Evolutionary conservation across 2,113 vertebrate genomes (phyloP).

Genomic region (Polyodon spathula): DNA sequence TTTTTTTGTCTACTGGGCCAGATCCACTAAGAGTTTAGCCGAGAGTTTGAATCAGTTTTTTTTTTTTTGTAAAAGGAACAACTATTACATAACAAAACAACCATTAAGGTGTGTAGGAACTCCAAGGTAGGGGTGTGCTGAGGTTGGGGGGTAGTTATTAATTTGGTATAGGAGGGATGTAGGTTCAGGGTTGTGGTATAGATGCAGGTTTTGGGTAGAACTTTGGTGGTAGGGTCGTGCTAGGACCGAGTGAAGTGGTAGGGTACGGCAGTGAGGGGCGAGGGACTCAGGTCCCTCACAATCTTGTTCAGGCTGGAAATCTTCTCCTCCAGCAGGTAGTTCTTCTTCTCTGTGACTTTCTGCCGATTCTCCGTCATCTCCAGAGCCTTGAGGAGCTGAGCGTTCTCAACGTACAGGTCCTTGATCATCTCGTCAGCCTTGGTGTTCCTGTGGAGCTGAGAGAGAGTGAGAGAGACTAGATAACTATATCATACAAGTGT

Average conservation of each 20-base stretch:
- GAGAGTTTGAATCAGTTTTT: no score
- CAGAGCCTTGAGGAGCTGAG: conserved; percentile 77
- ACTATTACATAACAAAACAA: no score
- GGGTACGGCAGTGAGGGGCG: conserved; percentile 35
- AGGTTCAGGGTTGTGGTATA: background rate
- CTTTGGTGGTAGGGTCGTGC: background rate
- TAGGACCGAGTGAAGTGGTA: conserved; percentile 50
- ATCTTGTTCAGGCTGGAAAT: conserved; percentile 86
- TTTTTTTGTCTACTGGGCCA: no score
- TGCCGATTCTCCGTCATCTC: conserved; percentile 76
- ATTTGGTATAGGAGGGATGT: background rate
- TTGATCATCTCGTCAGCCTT: conserved; percentile 74
- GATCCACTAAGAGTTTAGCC: no score
- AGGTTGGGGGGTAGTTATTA: no score
- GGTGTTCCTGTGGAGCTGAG: conserved; percentile 73
- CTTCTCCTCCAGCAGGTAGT: conserved; percentile 86
- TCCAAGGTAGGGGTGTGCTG: no score
- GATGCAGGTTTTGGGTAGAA: background rate
- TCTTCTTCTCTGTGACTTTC: conserved; percentile 77
- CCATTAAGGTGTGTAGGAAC: no score
- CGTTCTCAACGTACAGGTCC: conserved; percentile 84
- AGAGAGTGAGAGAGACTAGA: conserved; percentile 12
- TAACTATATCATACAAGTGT: no score
- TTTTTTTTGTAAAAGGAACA: no score
- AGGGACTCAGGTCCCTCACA: conserved; percentile 70